Evolutionary conservation across 53 echinoderm and acorn worm genomes (phyloP), one percentile per base, ranked within the genome.

Genomic region (Antedon mediterranea): DNA sequence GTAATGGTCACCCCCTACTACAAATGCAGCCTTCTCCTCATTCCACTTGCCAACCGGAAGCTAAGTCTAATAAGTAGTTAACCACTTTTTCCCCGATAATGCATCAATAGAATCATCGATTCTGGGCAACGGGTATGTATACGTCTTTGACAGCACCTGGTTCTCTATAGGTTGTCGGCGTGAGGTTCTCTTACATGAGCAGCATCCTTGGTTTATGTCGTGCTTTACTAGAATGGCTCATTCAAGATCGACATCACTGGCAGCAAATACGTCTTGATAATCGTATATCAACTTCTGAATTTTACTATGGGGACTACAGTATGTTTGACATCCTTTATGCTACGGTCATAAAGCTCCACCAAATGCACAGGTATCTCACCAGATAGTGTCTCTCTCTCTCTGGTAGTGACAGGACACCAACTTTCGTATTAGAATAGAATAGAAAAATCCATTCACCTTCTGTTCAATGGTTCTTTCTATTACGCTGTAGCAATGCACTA

Each of bases 31-130:
- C 44, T 91, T 88, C 15, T 79, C 74, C 4, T 79, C 75, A 30
- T 84, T 43, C 81, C 20, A 91, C 86, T 29, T 91, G 86, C 88
- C 88, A 91, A 0, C 91, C 86, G 15, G 84, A 72, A 4, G 88
- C 72, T 0, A 88, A 43, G 43, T 92, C 92, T 0, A 92, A n/a
- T n/a, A 32, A 0, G 92, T 89, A 6, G 79, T 82, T 33, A 88
- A 92, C 82, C 84, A 92, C 71, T 77, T 84, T 0, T 86, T 72
- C 23, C 82, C 79, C 0, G 78, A 31, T 0, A 92, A 57, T 28
- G 84, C 73, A 79, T 92, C 88, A 8, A 89, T 43, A 1, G 81
- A 71, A 3, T 92, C 91, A 28, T 91, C 84, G 28, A 91, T 88
- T 30, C 84, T 71, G 0, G 88, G 92, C 0, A 92, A 29, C 0